A percentile compares a stretch with the other conserved stretches of the same genome.
These are phyloP conservation scores for Casuarius casuarius DNA, from an alignment of 2,113 vertebrate species.

Conservation along the genomic window DNA sequence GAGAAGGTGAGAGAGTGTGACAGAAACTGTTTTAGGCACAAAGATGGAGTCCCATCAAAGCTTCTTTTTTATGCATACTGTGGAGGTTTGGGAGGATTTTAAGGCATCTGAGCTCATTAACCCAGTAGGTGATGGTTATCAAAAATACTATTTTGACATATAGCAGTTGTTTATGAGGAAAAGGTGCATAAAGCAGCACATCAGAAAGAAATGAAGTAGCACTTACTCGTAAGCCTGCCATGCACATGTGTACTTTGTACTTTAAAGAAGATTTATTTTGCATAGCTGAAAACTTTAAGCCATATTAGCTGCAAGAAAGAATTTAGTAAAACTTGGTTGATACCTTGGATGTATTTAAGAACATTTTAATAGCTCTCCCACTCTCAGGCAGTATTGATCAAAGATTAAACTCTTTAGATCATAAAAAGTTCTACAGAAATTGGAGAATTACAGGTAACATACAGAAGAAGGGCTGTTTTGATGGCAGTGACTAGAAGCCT, in stretches of 20 bases:
- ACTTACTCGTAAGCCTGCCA: background rate
- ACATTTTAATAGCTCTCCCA: accelerated
- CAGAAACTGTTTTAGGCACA: background rate
- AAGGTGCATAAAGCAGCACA: background rate
- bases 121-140: background rate
- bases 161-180: background rate
- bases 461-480: background rate
- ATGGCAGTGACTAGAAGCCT: background rate
- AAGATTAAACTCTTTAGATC: accelerated
- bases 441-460: accelerated
- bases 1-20: too few relatives aligned
- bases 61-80: background rate
- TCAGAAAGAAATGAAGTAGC: background rate
- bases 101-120: background rate
- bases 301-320: background rate
- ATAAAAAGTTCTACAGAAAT: background rate
- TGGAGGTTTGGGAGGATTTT: too few relatives aligned
- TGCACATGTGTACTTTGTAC: background rate
- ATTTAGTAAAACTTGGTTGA: background rate
- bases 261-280: background rate
- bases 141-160: background rate
- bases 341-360: background rate
- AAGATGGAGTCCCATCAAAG: background rate
- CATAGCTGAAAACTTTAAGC: background rate
- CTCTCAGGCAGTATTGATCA: accelerated